phyloP scores from a whole-genome alignment of 1,140 invertebrate species.

The Glossosoma conforme region DNA sequence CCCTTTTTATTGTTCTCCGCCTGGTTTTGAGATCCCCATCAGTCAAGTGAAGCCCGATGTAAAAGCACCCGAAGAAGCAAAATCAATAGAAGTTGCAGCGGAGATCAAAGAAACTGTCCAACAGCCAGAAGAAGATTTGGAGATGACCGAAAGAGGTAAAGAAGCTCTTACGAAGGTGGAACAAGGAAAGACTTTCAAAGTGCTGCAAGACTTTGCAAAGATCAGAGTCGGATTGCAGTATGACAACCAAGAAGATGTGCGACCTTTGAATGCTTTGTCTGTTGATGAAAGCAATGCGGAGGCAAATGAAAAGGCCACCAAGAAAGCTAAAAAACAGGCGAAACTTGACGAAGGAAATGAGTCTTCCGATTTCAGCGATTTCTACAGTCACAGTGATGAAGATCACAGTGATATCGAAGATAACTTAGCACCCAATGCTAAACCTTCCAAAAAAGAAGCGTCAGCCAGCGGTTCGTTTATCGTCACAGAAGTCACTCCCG shows the following conservation, averaged over 20 bases:
- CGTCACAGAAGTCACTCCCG: conserved; percentile 42
- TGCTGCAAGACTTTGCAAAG: conserved; percentile 76
- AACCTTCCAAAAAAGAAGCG: conserved; percentile 42
- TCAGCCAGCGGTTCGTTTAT: conserved; percentile 59
- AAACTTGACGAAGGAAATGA: conserved; percentile 44
- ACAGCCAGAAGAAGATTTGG: conserved; percentile 2
- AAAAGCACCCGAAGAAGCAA: conserved; percentile 12
- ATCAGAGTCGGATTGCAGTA: conserved; percentile 71
- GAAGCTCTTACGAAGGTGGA: conserved; percentile 31
- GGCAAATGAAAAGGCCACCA: conserved; percentile 20
- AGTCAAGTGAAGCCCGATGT: conserved; percentile 35
- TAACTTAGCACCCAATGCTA: conserved; percentile 40
- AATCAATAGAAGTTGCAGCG: conserved; percentile 27
- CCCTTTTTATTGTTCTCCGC: conserved; percentile 88
- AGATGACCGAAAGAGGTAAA: conserved; percentile 16
- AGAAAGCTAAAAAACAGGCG: conserved; percentile 37
- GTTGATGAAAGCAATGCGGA: conserved; percentile 33
- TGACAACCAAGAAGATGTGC: conserved; percentile 62
- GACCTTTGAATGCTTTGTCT: conserved; percentile 49
- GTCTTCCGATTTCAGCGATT: conserved; percentile 55
- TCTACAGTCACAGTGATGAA: conserved; percentile 58
- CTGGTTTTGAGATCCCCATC: conserved; percentile 64
- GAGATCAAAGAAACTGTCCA: conserved; percentile 22
- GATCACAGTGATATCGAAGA: conserved; percentile 47
- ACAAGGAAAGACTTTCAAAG: conserved; percentile 46